phyloP scores from a whole-genome alignment of 2,888 invertebrate species.

The Campoletis raptor region DNA sequence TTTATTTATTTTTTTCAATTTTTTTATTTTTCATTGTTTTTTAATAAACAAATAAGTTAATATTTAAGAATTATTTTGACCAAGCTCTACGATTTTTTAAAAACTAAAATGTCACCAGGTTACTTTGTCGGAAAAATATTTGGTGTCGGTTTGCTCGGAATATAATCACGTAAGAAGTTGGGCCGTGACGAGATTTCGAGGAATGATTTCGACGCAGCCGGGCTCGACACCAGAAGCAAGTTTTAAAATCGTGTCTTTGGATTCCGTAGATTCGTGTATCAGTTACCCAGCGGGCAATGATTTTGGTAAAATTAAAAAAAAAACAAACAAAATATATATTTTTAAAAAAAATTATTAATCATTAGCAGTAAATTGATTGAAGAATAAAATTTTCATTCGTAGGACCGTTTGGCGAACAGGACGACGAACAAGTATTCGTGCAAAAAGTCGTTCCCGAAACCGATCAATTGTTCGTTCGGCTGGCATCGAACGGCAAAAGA shows the following conservation, averaged over 20 bases:
- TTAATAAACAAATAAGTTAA: neutral
- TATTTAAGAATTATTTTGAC: neutral
- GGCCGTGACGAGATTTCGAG: slow-evolving; percentile 98
- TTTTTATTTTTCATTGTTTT: neutral
- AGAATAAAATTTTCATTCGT: neutral
- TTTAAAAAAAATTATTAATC: neutral
- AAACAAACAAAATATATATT: neutral
- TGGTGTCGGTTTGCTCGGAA: slow-evolving; percentile 98
- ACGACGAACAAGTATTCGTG: slow-evolving; percentile 99
- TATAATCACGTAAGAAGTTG: slow-evolving; percentile 99
- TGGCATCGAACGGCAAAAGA: slow-evolving; percentile 98
- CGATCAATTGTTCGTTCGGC: slow-evolving; percentile 96
- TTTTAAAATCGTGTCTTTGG: slow-evolving; percentile 96
- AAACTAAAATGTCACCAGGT: slow-evolving; percentile 86
- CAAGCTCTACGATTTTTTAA: neutral
- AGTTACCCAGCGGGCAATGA: slow-evolving; percentile 89
- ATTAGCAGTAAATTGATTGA: neutral
- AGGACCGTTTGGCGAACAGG: slow-evolving; percentile 99
- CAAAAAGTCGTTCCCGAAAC: slow-evolving; percentile 99
- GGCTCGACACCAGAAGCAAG: slow-evolving; percentile 99
- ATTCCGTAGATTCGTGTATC: slow-evolving; percentile 88
- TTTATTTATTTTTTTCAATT: neutral
- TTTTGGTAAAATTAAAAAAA: slow-evolving; percentile 81
- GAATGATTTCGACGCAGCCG: slow-evolving; percentile 99
- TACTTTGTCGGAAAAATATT: slow-evolving; percentile 96